Conservation (phyloP, 2,797 vertebrate genomes). For the Threskiornis aethiopicus region DNA sequence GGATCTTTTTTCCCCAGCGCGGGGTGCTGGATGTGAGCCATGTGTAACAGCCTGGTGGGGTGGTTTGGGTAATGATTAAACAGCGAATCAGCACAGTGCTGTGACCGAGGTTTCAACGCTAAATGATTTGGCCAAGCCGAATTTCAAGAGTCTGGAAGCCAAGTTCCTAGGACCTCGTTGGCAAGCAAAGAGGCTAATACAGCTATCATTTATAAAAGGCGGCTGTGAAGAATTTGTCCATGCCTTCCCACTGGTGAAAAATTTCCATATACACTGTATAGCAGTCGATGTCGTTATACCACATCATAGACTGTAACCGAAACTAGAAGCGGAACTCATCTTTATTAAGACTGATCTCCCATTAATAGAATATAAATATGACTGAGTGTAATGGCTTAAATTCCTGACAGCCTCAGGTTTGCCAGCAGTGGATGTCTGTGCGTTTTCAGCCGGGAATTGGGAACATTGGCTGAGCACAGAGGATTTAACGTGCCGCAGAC, state of each 20-base stretch:
- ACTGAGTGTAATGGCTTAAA: background rate
- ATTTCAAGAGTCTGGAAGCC: background rate
- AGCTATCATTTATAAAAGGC: background rate
- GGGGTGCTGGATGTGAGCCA: background rate
- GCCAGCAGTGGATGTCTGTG: background rate
- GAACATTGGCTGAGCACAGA: background rate
- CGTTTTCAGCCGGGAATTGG: background rate
- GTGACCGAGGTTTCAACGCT: rapidly evolving
- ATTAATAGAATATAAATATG: background rate
- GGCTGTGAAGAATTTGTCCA: background rate
- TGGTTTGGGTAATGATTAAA: background rate
- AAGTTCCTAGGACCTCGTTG: background rate
- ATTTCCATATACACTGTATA: background rate
- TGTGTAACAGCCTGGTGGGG: background rate
- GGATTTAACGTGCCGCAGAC: background rate
- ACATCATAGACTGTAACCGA: background rate
- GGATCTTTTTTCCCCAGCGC: background rate
- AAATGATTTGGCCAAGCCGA: background rate
- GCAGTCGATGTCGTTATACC: background rate
- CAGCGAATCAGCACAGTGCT: rapidly evolving
- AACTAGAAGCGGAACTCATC: background rate
- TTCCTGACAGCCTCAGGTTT: background rate
- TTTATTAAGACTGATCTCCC: background rate
- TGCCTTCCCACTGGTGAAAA: background rate
- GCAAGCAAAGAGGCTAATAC: background rate